Percentiles rank a stretch among this genome's conserved stretches.
These are phyloP conservation scores for Cyprinodon tularosa DNA, from an alignment of 2,113 vertebrate genomes.

Conservation along the genomic window DNA sequence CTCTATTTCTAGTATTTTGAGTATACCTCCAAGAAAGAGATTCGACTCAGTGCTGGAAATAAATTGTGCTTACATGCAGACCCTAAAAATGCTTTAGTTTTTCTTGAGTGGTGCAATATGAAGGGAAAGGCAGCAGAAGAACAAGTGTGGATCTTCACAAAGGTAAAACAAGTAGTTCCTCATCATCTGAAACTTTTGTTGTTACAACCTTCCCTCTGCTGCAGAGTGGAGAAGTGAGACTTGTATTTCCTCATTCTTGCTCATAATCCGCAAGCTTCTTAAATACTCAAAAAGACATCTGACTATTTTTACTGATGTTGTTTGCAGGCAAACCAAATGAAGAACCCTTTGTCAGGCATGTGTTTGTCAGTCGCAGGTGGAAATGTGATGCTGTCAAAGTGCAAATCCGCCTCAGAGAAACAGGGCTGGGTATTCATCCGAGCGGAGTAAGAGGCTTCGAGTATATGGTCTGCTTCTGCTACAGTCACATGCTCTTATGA, in stretches of 20 bases:
- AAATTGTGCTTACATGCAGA: conserved; percentile 81
- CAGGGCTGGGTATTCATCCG: conserved; percentile 84
- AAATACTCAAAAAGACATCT: background rate
- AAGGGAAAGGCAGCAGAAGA: conserved; percentile 76
- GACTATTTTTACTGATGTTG: background rate
- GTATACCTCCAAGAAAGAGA: conserved; percentile 82
- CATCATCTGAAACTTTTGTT: background rate
- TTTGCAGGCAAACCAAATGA: conserved; percentile 77
- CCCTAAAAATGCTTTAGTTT: conserved; percentile 17
- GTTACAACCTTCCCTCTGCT: conserved; percentile 6
- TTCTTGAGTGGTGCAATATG: conserved; percentile 75
- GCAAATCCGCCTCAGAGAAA: conserved; percentile 66
- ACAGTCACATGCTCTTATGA: background rate
- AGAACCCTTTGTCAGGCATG: conserved; percentile 71
- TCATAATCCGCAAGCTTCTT: background rate
- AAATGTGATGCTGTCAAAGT: conserved; percentile 71
- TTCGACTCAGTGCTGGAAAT: conserved; percentile 82
- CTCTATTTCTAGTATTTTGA: conserved; percentile 84
- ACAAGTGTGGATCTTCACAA: conserved; percentile 82
- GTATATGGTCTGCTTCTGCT: background rate
- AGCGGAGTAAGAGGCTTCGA: conserved; percentile 5
- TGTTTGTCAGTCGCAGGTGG: conserved; percentile 74
- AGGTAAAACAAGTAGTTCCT: conserved; percentile 65
- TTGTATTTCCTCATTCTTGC: conserved; percentile 37
- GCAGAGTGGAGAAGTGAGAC: background rate